Evolutionary conservation across 2,888 invertebrate genomes (phyloP).

Genomic region (Drosophila diplacantha): DNA sequence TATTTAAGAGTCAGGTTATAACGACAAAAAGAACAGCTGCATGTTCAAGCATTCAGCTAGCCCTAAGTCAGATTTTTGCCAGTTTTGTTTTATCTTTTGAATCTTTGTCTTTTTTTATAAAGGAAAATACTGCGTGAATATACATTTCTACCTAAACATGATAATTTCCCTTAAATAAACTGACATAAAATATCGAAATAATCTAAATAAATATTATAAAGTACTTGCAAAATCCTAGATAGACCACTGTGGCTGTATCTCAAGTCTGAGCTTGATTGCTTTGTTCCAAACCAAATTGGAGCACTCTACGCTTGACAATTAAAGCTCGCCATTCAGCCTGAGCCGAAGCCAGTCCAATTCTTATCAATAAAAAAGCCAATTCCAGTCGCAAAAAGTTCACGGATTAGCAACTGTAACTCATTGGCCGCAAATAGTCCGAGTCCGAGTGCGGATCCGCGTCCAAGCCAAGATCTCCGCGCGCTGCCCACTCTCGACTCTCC

Average conservation of each 20-base stretch:
- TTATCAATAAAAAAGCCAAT: conserved; percentile 54
- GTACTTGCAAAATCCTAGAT: neutral
- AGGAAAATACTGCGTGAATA: too few relatives aligned
- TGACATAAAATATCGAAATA: neutral
- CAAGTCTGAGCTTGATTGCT: conserved; percentile 23
- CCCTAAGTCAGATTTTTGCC: too few relatives aligned
- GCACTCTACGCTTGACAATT: conserved; percentile 45
- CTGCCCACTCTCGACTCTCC: conserved; percentile 28
- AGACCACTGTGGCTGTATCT: conserved; percentile 26
- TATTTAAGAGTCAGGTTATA: neutral
- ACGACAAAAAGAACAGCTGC: neutral
- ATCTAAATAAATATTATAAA: neutral
- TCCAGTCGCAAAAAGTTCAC: conserved; percentile 60
- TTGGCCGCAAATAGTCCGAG: conserved; percentile 10
- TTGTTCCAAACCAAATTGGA: conserved; percentile 37
- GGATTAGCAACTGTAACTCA: conserved; percentile 50
- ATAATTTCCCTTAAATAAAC: too few relatives aligned
- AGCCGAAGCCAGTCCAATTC: conserved; percentile 42
- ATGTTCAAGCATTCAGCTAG: neutral
- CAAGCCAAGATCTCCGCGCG: conserved; percentile 30
- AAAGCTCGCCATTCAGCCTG: conserved; percentile 39
- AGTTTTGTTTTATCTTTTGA: too few relatives aligned
- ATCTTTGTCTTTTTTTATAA: too few relatives aligned
- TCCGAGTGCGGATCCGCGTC: neutral
- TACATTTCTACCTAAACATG: too few relatives aligned